These are phyloP conservation scores for Ceratotherium simum DNA, from an alignment of 2,113 vertebrate genomes.

Conservation along the genomic window DNA sequence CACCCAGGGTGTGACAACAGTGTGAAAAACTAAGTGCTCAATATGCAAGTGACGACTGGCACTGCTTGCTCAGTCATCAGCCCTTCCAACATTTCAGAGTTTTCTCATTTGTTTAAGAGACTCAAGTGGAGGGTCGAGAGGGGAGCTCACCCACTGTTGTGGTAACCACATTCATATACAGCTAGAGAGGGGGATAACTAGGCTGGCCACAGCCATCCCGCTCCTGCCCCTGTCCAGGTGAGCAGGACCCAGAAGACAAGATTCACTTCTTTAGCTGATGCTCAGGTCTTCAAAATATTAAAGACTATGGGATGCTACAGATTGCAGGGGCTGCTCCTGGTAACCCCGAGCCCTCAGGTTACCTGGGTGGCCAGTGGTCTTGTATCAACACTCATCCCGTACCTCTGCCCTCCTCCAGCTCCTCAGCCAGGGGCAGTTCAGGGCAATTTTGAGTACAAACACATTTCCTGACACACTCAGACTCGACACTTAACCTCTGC, in stretches of 20 bases:
- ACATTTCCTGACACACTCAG: rapidly evolving
- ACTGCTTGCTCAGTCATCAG: neutral
- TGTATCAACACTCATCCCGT: rapidly evolving
- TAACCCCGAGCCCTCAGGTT: rapidly evolving
- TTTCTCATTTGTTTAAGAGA: neutral
- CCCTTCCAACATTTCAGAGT: rapidly evolving
- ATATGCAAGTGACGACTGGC: rapidly evolving
- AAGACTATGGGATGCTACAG: rapidly evolving
- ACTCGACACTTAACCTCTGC: neutral
- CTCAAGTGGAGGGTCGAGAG: neutral
- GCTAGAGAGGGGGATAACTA: rapidly evolving
- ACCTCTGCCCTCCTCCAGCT: neutral
- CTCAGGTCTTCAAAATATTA: neutral
- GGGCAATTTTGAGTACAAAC: neutral
- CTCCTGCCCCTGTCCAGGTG: neutral
- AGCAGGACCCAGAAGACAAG: neutral
- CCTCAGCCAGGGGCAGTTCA: neutral
- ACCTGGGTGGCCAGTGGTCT: neutral
- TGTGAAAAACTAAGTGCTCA: neutral
- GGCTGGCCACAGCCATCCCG: rapidly evolving
- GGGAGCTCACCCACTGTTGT: rapidly evolving
- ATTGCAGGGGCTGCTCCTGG: neutral
- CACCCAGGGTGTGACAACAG: neutral
- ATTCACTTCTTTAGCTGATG: neutral
- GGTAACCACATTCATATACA: neutral